phyloP scores from a whole-genome alignment of 2,797 vertebrate species.

The Pachyuromys duprasi region DNA sequence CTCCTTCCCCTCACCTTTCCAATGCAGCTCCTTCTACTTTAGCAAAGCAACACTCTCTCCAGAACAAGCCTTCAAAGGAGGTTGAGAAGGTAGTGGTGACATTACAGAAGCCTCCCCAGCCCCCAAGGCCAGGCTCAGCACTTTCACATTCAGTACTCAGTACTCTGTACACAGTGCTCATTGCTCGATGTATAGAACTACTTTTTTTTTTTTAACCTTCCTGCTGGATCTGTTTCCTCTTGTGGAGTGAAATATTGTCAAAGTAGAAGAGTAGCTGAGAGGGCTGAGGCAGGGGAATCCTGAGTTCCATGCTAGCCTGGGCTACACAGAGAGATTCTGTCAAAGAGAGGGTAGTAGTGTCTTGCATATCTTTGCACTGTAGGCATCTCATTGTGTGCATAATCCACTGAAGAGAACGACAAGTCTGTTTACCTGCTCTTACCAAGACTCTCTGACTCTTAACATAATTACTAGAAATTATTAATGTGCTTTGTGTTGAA shows the following conservation, averaged over 20 bases:
- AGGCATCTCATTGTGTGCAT: neutral
- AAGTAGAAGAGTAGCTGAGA: neutral
- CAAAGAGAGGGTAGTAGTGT: neutral
- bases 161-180: neutral
- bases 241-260: neutral
- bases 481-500: neutral
- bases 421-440: neutral
- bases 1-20: neutral
- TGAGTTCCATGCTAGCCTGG: neutral
- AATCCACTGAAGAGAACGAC: neutral
- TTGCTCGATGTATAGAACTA: too few species aligned
- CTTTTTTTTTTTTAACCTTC: neutral
- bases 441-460: neutral
- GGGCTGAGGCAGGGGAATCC: neutral
- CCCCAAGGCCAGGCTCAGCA: neutral
- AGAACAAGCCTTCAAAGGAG: neutral
- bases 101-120: neutral
- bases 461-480: neutral
- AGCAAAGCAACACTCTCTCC: neutral
- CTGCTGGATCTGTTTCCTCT: neutral
- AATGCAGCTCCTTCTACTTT: neutral
- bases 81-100: neutral
- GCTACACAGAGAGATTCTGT: neutral
- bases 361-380: neutral
- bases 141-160: neutral